A percentile compares a stretch with the other conserved stretches of the same genome.
Conservation (phyloP, 2,888 invertebrate genomes). For the Drosophila pseudotalamancana region DNA sequence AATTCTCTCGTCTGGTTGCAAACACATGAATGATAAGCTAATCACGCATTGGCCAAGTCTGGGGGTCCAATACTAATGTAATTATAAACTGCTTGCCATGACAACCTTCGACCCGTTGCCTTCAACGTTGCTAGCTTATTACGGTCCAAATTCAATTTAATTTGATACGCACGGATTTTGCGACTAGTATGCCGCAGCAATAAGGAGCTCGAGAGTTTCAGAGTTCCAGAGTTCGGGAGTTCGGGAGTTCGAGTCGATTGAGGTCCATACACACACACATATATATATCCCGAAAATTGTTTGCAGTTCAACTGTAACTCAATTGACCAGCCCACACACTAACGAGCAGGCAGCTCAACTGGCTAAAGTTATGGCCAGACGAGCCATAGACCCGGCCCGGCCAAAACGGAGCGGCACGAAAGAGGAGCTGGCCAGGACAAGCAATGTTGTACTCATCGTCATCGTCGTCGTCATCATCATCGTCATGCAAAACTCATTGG, state of each 20-base stretch:
- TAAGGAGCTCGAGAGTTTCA: not conserved
- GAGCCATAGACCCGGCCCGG: conserved; percentile 2
- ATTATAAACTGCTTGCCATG: conserved; percentile 66
- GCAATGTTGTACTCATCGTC: conserved; percentile 49
- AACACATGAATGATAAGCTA: conserved; percentile 61
- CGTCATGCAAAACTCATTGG: conserved; percentile 73
- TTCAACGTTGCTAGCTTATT: conserved; percentile 49
- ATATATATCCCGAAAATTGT: conserved; percentile 51
- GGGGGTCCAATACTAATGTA: conserved; percentile 66
- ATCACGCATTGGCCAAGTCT: conserved; percentile 57
- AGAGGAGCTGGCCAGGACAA: conserved; percentile 20
- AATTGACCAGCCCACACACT: conserved; percentile 63
- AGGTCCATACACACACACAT: not conserved
- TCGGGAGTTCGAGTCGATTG: conserved; percentile 24
- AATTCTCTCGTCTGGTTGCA: conserved; percentile 15
- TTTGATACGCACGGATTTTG: conserved; percentile 68
- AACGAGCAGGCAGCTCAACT: conserved; percentile 40
- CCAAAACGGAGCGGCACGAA: not conserved
- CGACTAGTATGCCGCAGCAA: conserved; percentile 33
- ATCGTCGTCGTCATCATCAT: conserved; percentile 40
- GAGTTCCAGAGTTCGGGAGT: not conserved
- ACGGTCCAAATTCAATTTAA: conserved; percentile 72
- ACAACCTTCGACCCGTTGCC: conserved; percentile 34
- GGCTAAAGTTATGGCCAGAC: conserved; percentile 26
- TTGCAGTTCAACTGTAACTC: conserved; percentile 74